Evolutionary conservation across 2,888 invertebrate genomes (phyloP), one percentile per base, ranked within the genome.

Genomic region (Hemaris fuciformis): DNA sequence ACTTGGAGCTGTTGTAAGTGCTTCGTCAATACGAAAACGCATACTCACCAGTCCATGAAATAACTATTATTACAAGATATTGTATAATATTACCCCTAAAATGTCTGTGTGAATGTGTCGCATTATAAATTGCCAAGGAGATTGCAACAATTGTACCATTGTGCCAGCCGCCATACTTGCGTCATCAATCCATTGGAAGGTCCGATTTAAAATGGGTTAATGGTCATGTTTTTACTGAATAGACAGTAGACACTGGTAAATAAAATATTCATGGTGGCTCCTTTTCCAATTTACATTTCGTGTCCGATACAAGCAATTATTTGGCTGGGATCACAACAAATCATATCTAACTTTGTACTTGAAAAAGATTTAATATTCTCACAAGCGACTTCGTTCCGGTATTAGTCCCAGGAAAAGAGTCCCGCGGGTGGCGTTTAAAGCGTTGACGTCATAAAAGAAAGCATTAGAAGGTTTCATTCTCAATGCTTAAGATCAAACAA

Each of bases 141-240:
- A 77, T 80, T 76, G 76, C 73, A 76, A 75, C 73, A 78, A 77
- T 76, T 76, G 76, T 78, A 73, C 76, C 73, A 79, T 81, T 80
- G 81, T 83, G 85, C 85, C 86, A 84, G 85, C 80, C 79, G 82
- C 76, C 74, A 73, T 75, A 71, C 77, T 83, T 80, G 77, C 82
- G 83, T 86, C 87, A 87, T 83, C 81, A 79, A 80, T 84, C 81
- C 81, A 78, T 87, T 81, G 77, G 79, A 83, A 87, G 88, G 81
- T 84, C 80, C 84, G 80, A 88, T 89, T 85, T 85, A 86, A 88
- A 88, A 85, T 89, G 83, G 89, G 89, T 84, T 88, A 89, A 87
- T 81, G 83, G 76, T 73, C 72, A 68, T 79, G 81, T 84, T 86
- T 87, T 85, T 83, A 80, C 78, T 74, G 77, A 84, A 82, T 77